Evolutionary conservation across 1,140 invertebrate species (phyloP).

Genomic region (Apis mellifera): DNA sequence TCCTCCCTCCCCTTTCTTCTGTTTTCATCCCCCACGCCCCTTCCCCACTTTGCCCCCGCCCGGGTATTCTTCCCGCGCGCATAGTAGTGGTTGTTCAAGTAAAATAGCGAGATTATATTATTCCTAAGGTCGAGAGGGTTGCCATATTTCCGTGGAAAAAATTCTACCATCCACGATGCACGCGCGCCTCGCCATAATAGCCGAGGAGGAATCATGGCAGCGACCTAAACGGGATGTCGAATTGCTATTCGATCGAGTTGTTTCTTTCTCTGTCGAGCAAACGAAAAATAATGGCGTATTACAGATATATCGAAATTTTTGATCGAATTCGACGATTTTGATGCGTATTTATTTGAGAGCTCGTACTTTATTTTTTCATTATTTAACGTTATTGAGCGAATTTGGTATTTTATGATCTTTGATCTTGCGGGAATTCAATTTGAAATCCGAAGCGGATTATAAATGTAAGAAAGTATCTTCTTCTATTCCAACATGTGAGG

Average conservation of each 20-base stretch:
- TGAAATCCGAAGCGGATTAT: too few species aligned
- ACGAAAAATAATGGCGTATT: not conserved
- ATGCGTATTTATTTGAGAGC: too few species aligned
- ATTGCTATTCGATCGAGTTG: not conserved
- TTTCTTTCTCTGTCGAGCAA: not conserved
- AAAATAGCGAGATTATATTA: conserved; percentile 76
- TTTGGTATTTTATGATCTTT: too few species aligned
- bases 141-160: conserved; percentile 67
- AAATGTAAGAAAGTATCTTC: too few species aligned
- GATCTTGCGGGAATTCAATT: too few species aligned
- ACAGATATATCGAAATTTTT: not conserved
- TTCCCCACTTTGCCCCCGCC: conserved; percentile 47
- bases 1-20: not conserved
- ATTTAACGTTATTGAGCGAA: too few species aligned
- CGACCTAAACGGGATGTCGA: conserved; percentile 18
- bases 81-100: conserved; percentile 64
- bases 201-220: conserved; percentile 36
- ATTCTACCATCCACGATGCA: conserved; percentile 58
- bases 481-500: too few species aligned
- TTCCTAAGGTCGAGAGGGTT: conserved; percentile 65
- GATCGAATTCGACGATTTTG: too few species aligned
- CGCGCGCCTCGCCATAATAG: conserved; percentile 27
- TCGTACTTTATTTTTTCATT: too few species aligned
- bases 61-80: conserved; percentile 44
- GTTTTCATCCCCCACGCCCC: conserved; percentile 41